phyloP scores from a whole-genome alignment of 2,888 invertebrate species.

The Biston betularia region DNA sequence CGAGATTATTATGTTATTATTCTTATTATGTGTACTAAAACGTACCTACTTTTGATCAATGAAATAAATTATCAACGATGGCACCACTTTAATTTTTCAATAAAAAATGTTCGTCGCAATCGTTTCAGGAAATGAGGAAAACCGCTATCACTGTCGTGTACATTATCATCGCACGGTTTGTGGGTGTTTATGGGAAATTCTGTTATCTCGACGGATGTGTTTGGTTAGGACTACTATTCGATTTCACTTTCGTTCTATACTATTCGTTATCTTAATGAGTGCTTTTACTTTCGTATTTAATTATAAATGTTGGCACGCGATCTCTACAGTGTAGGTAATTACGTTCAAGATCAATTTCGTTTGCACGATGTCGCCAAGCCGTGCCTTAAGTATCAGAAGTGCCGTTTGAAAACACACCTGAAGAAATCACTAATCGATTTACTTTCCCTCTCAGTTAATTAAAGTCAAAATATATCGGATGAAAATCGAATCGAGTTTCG shows the following conservation, averaged over 20 bases:
- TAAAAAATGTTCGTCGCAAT: not conserved
- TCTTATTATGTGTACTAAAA: no score
- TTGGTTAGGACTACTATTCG: constrained; percentile 16
- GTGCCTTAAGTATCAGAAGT: constrained; percentile 7
- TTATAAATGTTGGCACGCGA: constrained; percentile 27
- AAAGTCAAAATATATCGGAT: constrained; percentile 24
- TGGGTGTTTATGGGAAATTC: constrained; percentile 23
- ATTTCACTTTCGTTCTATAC: not conserved
- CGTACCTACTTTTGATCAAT: no score
- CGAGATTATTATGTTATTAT: no score
- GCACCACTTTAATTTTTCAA: no score
- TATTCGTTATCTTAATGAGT: not conserved
- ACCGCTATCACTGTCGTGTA: constrained; percentile 28
- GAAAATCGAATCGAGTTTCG: constrained; percentile 13
- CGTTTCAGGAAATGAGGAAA: constrained; percentile 7
- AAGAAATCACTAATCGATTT: constrained; percentile 22
- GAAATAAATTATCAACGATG: no score
- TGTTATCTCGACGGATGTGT: constrained; percentile 29
- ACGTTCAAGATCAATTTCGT: constrained; percentile 25
- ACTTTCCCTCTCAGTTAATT: constrained; percentile 20
- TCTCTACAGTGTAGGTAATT: constrained; percentile 10
- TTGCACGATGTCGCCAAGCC: constrained; percentile 16
- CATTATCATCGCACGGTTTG: not conserved
- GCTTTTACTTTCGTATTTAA: constrained; percentile 24
- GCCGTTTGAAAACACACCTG: constrained; percentile 15